phyloP scores from a whole-genome alignment of 2,797 vertebrate genomes.

The Ibycter americanus region DNA sequence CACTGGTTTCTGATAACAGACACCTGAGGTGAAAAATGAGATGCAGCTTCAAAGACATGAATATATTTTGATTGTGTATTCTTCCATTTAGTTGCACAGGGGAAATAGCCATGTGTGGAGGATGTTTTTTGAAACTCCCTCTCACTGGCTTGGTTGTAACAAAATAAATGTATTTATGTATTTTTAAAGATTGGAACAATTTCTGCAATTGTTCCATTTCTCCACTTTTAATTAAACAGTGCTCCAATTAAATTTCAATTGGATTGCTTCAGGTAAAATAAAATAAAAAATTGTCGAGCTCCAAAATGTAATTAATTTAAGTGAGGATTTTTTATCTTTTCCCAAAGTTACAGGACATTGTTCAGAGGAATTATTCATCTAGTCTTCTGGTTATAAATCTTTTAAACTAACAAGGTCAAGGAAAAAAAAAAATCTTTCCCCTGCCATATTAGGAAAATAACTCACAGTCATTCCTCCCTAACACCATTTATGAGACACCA shows the following conservation, averaged over 20 bases:
- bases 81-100: background rate
- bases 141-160: background rate
- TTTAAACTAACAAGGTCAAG: slow-evolving; percentile 5
- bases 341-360: background rate
- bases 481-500: background rate
- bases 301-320: slow-evolving; percentile 20
- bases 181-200: background rate
- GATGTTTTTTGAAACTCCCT: background rate
- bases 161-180: background rate
- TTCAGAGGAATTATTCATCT: slow-evolving; percentile 33
- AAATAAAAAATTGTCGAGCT: background rate
- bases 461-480: background rate
- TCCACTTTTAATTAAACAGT: slow-evolving; percentile 11
- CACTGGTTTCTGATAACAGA: background rate
- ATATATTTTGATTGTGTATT: slow-evolving; percentile 29
- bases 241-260: background rate
- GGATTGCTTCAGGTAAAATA: background rate
- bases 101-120: background rate
- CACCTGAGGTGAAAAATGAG: slow-evolving; percentile 54
- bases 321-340: background rate
- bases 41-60: slow-evolving; percentile 34
- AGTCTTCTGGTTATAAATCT: background rate
- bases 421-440: background rate
- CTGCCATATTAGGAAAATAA: background rate
- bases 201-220: background rate